phyloP scores from a whole-genome alignment of 1,140 invertebrate genomes.

The Drosophila nannoptera region DNA sequence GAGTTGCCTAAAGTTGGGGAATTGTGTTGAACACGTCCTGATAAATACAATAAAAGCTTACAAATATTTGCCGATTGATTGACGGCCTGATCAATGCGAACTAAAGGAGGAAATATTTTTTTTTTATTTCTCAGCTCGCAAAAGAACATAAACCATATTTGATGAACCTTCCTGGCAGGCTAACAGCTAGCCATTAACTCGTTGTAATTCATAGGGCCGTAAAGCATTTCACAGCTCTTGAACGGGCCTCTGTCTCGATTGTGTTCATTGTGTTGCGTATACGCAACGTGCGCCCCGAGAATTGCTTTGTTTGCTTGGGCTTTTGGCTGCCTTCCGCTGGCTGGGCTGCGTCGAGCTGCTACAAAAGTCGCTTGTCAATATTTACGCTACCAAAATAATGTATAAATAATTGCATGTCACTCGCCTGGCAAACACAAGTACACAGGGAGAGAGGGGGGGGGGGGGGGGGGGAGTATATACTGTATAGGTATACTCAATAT shows the following conservation, averaged over 20 bases:
- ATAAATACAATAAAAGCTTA: too few species aligned
- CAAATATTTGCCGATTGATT: neutral
- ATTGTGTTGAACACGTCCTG: conserved; percentile 19
- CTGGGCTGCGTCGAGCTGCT: conserved; percentile 2
- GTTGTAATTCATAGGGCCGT: neutral
- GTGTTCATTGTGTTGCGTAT: conserved; percentile 29
- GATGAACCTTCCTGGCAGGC: neutral
- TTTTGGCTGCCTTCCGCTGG: conserved; percentile 18
- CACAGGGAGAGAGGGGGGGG: too few species aligned
- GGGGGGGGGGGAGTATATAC: too few species aligned
- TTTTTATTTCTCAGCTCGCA: too few species aligned
- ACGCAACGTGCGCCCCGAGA: conserved; percentile 38
- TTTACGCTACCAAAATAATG: conserved; percentile 59
- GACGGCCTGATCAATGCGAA: neutral
- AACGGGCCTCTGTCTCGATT: conserved; percentile 5
- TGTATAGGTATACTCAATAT: conserved; percentile 9
- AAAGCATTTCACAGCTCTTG: neutral
- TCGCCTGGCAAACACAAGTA: conserved; percentile 58
- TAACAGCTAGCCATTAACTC: neutral
- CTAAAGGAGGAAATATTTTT: too few species aligned
- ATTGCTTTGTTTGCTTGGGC: conserved; percentile 26
- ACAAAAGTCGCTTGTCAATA: conserved; percentile 52
- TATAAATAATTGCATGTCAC: conserved; percentile 73
- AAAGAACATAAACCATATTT: too few species aligned
- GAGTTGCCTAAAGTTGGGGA: conserved; percentile 13